Conservation (phyloP, 2,888 invertebrate species). For the Trachelus stipa region DNA sequence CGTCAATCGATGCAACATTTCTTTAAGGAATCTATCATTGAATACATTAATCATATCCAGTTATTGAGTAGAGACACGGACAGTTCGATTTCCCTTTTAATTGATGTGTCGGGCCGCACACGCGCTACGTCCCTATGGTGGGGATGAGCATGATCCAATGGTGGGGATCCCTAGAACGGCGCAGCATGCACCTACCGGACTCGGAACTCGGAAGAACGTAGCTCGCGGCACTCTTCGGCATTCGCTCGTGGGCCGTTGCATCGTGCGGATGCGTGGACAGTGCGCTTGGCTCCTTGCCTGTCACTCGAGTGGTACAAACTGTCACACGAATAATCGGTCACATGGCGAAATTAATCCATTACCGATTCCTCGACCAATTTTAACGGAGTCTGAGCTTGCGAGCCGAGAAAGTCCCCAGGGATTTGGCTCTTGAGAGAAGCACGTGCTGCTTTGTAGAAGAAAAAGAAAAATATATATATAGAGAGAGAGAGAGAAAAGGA, state of each 20-base stretch:
- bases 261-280: conserved; percentile 22
- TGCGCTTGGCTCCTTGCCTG: not conserved
- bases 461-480: not conserved
- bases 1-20: not conserved
- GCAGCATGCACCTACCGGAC: conserved; percentile 32
- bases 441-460: not conserved
- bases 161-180: conserved; percentile 6
- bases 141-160: conserved; percentile 26
- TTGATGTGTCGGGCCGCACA: not conserved
- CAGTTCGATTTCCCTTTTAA: not conserved
- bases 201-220: conserved; percentile 47
- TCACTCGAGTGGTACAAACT: not conserved
- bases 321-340: conserved; percentile 2
- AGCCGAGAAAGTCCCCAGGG: not conserved
- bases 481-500: conserved; percentile 23
- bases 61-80: not conserved
- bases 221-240: conserved; percentile 32
- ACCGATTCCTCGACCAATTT: not conserved
- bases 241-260: conserved; percentile 43
- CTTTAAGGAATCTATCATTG: not conserved
- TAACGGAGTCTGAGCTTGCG: not conserved
- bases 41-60: not conserved
- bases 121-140: conserved; percentile 9
- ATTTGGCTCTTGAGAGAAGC: not conserved
- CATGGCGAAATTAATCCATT: not conserved